Conservation (phyloP, 2,888 invertebrate genomes). For the Hybos culiciformis region DNA sequence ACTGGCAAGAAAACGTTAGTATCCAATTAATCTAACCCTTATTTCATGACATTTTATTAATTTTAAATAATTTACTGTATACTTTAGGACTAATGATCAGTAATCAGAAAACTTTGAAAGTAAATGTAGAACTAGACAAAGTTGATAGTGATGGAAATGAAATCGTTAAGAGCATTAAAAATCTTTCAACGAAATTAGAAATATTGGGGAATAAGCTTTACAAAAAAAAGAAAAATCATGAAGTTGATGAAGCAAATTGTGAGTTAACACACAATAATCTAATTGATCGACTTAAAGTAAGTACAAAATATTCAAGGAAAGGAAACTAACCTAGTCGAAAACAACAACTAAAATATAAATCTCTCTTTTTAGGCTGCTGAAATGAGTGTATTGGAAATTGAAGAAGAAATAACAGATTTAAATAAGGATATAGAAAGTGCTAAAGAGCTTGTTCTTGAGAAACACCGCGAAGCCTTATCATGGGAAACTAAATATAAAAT, state of each 20-base stretch:
- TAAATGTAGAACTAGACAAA: constrained; percentile 49
- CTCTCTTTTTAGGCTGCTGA: constrained; percentile 47
- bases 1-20: constrained; percentile 55
- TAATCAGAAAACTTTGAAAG: constrained; percentile 58
- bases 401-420: constrained; percentile 51
- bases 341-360: background rate
- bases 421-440: constrained; percentile 48
- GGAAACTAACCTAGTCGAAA: background rate
- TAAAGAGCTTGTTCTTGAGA: constrained; percentile 42
- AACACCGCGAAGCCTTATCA: constrained; percentile 55
- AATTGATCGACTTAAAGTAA: constrained; percentile 39
- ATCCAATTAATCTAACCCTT: background rate
- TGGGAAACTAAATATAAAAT: constrained; percentile 72
- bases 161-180: constrained; percentile 45
- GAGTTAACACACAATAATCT: constrained; percentile 40
- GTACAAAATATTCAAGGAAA: too few species aligned
- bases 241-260: constrained; percentile 42
- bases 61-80: too few species aligned
- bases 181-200: constrained; percentile 46
- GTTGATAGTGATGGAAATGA: constrained; percentile 42
- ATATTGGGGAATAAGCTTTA: constrained; percentile 44
- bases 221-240: constrained; percentile 40
- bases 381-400: constrained; percentile 48
- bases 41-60: too few species aligned
- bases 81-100: constrained; percentile 39